These are phyloP conservation scores for Hermetia illucens DNA, from an alignment of 1,140 invertebrate genomes.

Conservation along the genomic window DNA sequence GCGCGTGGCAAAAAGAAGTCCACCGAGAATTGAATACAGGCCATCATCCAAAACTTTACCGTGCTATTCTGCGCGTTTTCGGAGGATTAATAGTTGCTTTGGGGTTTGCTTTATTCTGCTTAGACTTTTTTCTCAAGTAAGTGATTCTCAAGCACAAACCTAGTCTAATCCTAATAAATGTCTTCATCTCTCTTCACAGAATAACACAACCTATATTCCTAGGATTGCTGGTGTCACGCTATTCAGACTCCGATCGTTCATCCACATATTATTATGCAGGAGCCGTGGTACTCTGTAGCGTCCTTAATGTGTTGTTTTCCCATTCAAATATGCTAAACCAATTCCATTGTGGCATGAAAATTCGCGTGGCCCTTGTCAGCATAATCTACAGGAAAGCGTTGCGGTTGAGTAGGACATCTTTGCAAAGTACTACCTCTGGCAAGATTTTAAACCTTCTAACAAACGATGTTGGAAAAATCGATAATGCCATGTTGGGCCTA, in stretches of 20 bases:
- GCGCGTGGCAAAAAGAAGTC: too few relatives aligned
- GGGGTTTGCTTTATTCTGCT: too few relatives aligned
- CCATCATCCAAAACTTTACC: too few relatives aligned
- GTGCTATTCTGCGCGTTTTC: too few relatives aligned
- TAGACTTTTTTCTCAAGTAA: too few relatives aligned
- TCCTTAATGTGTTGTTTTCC: conserved; percentile 47
- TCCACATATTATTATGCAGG: conserved; percentile 41
- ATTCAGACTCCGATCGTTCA: conserved; percentile 30
- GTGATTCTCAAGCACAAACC: too few relatives aligned
- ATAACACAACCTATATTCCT: conserved; percentile 50
- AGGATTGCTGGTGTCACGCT: conserved; percentile 50
- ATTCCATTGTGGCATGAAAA: conserved; percentile 43
- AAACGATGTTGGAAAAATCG: conserved; percentile 37
- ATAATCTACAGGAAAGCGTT: conserved; percentile 49
- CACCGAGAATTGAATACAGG: too few relatives aligned
- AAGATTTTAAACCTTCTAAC: conserved; percentile 39
- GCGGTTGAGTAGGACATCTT: conserved; percentile 41
- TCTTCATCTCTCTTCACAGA: conserved; percentile 38
- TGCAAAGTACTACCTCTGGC: conserved; percentile 40
- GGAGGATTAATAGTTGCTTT: too few relatives aligned
- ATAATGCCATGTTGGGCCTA: conserved; percentile 60
- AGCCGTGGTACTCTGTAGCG: conserved; percentile 44
- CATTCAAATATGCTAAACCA: conserved; percentile 61
- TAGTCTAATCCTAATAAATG: too few relatives aligned
- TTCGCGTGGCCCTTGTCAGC: conserved; percentile 42